Evolutionary conservation across 2,888 invertebrate genomes (phyloP).

Genomic region (Oxytorus armatus): DNA sequence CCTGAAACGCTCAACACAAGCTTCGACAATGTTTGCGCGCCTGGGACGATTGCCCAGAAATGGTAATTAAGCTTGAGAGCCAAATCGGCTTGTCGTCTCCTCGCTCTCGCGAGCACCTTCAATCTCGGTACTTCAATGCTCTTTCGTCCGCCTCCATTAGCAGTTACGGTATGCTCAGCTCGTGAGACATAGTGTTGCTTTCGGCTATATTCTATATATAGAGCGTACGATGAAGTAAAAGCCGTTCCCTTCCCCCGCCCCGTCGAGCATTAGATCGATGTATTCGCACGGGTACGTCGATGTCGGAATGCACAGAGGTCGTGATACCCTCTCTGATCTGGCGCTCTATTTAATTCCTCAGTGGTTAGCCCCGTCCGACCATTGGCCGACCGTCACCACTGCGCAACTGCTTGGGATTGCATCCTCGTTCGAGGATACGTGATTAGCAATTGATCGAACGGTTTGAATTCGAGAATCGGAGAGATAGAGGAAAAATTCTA

Average conservation of each 20-base stretch:
- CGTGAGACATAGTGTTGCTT: slow-evolving; percentile 58
- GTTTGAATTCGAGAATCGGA: not conserved
- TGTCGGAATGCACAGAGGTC: slow-evolving; percentile 1
- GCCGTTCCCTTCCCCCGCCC: too few species aligned
- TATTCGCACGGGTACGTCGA: slow-evolving; percentile 27
- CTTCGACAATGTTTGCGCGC: not conserved
- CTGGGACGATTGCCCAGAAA: slow-evolving; percentile 52
- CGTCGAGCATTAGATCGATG: slow-evolving; percentile 21
- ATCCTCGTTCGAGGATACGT: slow-evolving; percentile 17
- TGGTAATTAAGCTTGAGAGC: slow-evolving; percentile 64
- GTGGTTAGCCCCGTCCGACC: slow-evolving; percentile 24
- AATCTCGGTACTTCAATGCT: slow-evolving; percentile 36
- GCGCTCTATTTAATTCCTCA: slow-evolving; percentile 36
- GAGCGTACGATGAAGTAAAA: slow-evolving; percentile 24
- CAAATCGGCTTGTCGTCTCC: slow-evolving; percentile 58
- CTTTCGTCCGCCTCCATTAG: slow-evolving; percentile 63
- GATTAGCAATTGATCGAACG: not conserved
- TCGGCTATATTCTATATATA: slow-evolving; percentile 12
- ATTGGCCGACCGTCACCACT: slow-evolving; percentile 27
- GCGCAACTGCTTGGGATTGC: slow-evolving; percentile 4
- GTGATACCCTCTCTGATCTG: slow-evolving; percentile 6
- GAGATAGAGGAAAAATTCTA: not conserved
- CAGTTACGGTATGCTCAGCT: slow-evolving; percentile 64
- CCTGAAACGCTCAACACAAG: slow-evolving; percentile 32
- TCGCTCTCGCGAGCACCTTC: slow-evolving; percentile 18